A percentile compares a stretch with the other conserved stretches of the same genome.
These are phyloP conservation scores for Drosophila nebulosa DNA, from an alignment of 1,140 invertebrate genomes.

Conservation along the genomic window DNA sequence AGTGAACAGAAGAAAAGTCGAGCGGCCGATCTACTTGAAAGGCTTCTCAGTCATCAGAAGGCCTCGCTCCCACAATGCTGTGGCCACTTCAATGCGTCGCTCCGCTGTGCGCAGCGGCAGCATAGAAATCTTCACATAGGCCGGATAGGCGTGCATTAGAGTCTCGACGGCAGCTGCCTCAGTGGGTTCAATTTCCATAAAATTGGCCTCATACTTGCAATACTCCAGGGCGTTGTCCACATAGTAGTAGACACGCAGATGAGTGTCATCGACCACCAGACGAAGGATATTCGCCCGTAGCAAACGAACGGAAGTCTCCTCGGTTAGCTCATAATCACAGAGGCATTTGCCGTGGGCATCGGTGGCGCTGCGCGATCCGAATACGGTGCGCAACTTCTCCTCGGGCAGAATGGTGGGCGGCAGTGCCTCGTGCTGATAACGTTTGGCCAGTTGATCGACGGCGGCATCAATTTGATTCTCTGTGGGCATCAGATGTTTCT, in stretches of 20 bases:
- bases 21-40: conserved; percentile 55
- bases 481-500: conserved; percentile 30
- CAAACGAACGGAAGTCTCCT: conserved; percentile 87
- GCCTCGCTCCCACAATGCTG: conserved; percentile 87
- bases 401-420: conserved; percentile 88
- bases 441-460: conserved; percentile 91
- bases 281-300: conserved; percentile 87
- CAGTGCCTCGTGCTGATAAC: conserved; percentile 92
- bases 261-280: conserved; percentile 85
- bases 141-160: conserved; percentile 88
- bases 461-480: conserved; percentile 89
- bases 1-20: neutral
- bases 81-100: conserved; percentile 84
- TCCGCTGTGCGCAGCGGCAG: conserved; percentile 86
- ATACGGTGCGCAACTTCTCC: conserved; percentile 86
- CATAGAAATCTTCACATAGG: conserved; percentile 87
- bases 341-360: conserved; percentile 84
- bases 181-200: conserved; percentile 86
- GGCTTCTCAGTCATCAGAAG: conserved; percentile 85
- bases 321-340: conserved; percentile 85
- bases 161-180: conserved; percentile 86
- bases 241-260: conserved; percentile 88
- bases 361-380: conserved; percentile 87
- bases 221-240: conserved; percentile 92
- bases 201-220: conserved; percentile 90